Evolutionary conservation across 1,140 invertebrate species (phyloP), one percentile per base, ranked within the genome.

Genomic region (Grapholita molesta): DNA sequence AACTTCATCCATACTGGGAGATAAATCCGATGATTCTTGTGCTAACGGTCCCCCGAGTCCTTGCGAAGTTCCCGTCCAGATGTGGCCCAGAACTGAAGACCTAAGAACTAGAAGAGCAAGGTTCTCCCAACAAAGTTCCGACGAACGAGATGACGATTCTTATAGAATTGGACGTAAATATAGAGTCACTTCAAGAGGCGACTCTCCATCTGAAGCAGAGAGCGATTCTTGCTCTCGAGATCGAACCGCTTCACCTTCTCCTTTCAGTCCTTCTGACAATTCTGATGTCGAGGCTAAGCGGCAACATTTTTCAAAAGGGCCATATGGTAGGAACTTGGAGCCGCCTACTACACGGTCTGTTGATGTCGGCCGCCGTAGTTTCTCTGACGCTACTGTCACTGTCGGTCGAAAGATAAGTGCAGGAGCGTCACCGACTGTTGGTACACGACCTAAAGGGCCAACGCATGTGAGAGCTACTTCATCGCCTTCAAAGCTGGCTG

Each of bases 381-480:
- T 89, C 30, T 89, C 89, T 7, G 89, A 91, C 61, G 89, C 89
- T 9, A 91, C 87, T 5, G 89, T 91, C 18, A 87, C 89, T 21
- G 80, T 76, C 71, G 80, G 78, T 73, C 80, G 89, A 24, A 91
- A 91, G 69, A 82, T 84, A 30, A 91, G 89, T 72, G 86, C 83
- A 30, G 85, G 86, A 25, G 79, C 84, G 2, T 80, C 82, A 67
- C 73, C 84, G n/a, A 77, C 73, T 6, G 70, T 71, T 11, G 76
- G 78, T 28, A 72, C 67, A 11, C 73, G 78, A 5, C 72, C 81
- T 74, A 76, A 81, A 8, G 86, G 87, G 1, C 84, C 84, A 0
- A 91, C 89, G 1, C 96, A 96, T 85, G 95, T 96, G 69, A 86
- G 96, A 76, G 96, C 96, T 1, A 96, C 95, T 2, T 96, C 96